Conservation (phyloP, 1,140 invertebrate species). For the Camponotus pennsylvanicus region DNA sequence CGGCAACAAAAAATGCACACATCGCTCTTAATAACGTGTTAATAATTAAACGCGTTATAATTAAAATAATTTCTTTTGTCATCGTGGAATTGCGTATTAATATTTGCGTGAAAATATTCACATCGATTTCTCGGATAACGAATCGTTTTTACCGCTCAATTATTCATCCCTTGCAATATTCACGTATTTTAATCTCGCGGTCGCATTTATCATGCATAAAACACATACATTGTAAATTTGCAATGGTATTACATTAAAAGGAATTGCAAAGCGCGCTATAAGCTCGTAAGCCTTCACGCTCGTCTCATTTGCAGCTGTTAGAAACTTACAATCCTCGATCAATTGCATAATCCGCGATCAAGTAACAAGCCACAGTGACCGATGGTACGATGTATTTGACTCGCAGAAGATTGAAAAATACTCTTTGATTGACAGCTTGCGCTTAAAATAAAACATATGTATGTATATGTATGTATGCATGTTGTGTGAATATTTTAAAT, state of each 20-base stretch:
- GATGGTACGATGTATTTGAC: neutral
- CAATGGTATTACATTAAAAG: neutral
- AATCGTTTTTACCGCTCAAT: constrained; percentile 5
- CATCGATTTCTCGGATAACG: neutral
- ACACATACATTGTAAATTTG: constrained; percentile 1
- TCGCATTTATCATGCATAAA: neutral
- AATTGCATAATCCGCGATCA: neutral
- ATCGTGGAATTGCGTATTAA: constrained; percentile 21
- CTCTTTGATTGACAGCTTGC: neutral
- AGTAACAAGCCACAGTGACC: neutral
- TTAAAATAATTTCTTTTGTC: neutral
- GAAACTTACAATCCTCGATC: neutral
- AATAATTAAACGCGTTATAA: no score
- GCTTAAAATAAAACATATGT: neutral
- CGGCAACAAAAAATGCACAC: neutral
- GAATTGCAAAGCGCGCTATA: neutral
- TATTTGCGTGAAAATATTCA: constrained; percentile 20
- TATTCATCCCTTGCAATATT: constrained; percentile 6
- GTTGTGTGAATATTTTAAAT: neutral
- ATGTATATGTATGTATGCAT: no score
- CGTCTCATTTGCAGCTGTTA: neutral
- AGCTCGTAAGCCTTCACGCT: neutral
- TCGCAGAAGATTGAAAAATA: neutral
- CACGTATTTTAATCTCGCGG: neutral
- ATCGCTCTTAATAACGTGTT: neutral